Base-by-base conservation (phyloP, 1,140 invertebrate species). In the Pseudomyrmex pallidus region DNA sequence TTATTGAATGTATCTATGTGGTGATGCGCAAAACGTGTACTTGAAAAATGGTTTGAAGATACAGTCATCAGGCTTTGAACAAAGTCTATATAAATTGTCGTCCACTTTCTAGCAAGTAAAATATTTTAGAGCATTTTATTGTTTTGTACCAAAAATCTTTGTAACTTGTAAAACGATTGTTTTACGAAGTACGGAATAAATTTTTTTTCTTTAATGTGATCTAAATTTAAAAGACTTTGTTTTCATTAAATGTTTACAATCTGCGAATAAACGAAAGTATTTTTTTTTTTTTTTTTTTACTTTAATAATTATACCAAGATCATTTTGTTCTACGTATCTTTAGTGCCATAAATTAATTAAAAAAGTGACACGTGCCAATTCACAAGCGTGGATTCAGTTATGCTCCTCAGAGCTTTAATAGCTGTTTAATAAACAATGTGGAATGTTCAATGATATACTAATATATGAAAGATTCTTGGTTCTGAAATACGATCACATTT, bases 321-420 rank as follows among this genome's bases (percentile, higher is more conserved):
- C 13, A 77, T 13, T 67, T 83, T 59, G 52, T 68, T 68, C 50
- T 82, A 84, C 59, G 56, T 68, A 84, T 77, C 20, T 84, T 72
- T 57, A 80, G 74, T 84, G 82, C 82, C 74, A 84, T 80, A 59
- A 70, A 63, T 68, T n/a, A 84, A 59, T 76, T 68, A 44, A 78
- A 46, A 25, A 25, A 22, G 35, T 77, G 54, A 80, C 22, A 70
- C 20, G 74, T 84, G 56, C 76, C 76, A 80, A 80, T 78, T 70
- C 8, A 70, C 59, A 56, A 80, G 54, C 10, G 48, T 80, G n/a
- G 66, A 70, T 80, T 72, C 56, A 59, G 20, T 59, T 80, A 9
- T 59, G 22, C 64, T 48, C 20, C 12, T 68, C 67, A 46, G 9
- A 70, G 44, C 9, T 78, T 48, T 70, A 57, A 17, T 17, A 78